These are phyloP conservation scores for Epistrophe grossulariae DNA, from an alignment of 2,888 invertebrate genomes.

Conservation along the genomic window DNA sequence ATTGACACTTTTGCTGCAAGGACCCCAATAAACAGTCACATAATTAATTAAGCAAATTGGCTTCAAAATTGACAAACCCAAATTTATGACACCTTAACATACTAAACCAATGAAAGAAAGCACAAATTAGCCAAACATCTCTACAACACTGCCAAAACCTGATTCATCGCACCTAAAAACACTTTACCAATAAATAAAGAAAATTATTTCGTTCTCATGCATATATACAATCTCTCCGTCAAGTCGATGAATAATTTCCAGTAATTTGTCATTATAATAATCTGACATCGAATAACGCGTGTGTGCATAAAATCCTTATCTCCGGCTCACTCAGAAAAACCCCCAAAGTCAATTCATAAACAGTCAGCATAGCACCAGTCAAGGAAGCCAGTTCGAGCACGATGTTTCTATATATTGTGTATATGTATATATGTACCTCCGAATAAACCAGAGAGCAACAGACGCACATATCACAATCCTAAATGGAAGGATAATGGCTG, in stretches of 20 bases:
- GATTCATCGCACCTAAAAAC: background rate
- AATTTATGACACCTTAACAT: background rate
- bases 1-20: too few species aligned
- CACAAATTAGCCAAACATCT: background rate
- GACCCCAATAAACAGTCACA: too few species aligned
- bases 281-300: slow-evolving; percentile 77
- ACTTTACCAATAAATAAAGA: background rate
- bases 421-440: background rate
- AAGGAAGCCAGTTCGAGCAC: slow-evolving; percentile 28
- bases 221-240: slow-evolving; percentile 5
- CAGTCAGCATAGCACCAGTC: slow-evolving; percentile 33
- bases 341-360: slow-evolving; percentile 48
- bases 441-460: slow-evolving; percentile 50
- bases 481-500: slow-evolving; percentile 63
- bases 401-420: background rate
- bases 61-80: too few species aligned
- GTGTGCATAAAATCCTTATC: slow-evolving; percentile 76
- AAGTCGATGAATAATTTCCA: slow-evolving; percentile 76
- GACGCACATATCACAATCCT: slow-evolving; percentile 38
- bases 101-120: background rate
- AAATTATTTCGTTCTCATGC: slow-evolving; percentile 3
- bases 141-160: background rate
- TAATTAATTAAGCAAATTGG: too few species aligned
- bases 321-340: slow-evolving; percentile 49
- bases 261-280: slow-evolving; percentile 78